Base-by-base conservation (phyloP, 2,113 vertebrate genomes). In the Leuciscus idus region DNA sequence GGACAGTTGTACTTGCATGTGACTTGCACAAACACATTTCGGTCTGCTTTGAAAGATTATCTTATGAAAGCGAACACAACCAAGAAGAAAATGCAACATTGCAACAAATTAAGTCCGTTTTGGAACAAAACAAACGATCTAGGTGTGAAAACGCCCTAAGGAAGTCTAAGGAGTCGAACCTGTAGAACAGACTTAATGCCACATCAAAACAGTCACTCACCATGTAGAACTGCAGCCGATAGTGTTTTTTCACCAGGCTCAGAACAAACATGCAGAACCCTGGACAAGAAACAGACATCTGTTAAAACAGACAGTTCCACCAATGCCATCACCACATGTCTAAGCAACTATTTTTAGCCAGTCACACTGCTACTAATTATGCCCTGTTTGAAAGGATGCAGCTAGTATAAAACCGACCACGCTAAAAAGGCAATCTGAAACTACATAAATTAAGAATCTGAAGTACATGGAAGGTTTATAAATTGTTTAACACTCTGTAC, bases 211-310 rank as follows among this genome's bases (percentile, higher is more conserved):
- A n/a, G 28, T 23, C 21, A 86, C 95, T 96, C 93, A 99, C 98
- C 98, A 99, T 99, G 94, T 99, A 99, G 92, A 99, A 99, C 92
- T 99, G 98, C 46, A 99, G 96, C 23, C 98, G 97, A 83, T 99
- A 99, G 89, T 99, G 98, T 75, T 99, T 99, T 96, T 99, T 99
- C 93, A 99, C 98, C 93, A 99, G 93, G 78, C 98, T 99, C 92
- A 99, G 90, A 52, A 99, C 98, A 88, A 99, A 99, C 98, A 99
- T 99, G 93, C 98, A 99, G 94, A 99, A 99, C 52, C 98, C 98
- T 92, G 91, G 13, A 89, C 90, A 81, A 84, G 12, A 84, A n/a
- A 75, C 26, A 77, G n/a, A 84, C 39, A 74, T 48, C n/a, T 79
- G 57, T 33, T 84, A 30, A 86, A 77, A 80, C 61, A 61, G 61